Percentiles rank a stretch among this genome's conserved stretches.
phyloP scores from a whole-genome alignment of 2,888 invertebrate species.

The Villa cingulata region DNA sequence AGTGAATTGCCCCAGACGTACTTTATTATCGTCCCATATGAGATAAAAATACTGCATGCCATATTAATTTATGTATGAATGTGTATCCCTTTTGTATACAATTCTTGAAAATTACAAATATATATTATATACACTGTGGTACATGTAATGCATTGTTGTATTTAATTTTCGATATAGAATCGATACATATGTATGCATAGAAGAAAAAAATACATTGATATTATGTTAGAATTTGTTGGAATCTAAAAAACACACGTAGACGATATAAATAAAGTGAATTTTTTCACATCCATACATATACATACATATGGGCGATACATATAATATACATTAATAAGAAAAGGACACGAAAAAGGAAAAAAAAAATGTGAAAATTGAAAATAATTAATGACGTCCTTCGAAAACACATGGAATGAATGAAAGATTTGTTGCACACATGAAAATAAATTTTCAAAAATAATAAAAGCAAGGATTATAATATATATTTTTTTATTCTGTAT shows the following conservation, averaged over 20 bases:
- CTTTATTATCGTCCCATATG: slow-evolving; percentile 10
- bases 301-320: too few species aligned
- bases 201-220: neutral
- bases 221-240: too few species aligned
- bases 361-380: neutral
- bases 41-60: slow-evolving; percentile 4
- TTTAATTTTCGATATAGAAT: too few species aligned
- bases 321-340: too few species aligned
- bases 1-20: slow-evolving; percentile 10
- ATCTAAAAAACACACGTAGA: neutral
- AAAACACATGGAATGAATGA: slow-evolving; percentile 4
- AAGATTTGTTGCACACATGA: too few species aligned
- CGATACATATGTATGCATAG: neutral
- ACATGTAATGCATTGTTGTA: too few species aligned
- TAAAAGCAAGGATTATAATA: too few species aligned
- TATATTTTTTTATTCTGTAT: neutral
- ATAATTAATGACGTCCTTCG: slow-evolving; percentile 8
- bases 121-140: too few species aligned
- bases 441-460: neutral
- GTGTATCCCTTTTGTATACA: too few species aligned
- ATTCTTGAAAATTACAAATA: too few species aligned
- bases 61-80: too few species aligned
- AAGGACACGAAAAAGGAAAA: neutral
- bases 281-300: neutral
- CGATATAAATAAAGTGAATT: neutral